These are phyloP conservation scores for Beris morrisii DNA, from an alignment of 2,888 invertebrate species.

Conservation along the genomic window DNA sequence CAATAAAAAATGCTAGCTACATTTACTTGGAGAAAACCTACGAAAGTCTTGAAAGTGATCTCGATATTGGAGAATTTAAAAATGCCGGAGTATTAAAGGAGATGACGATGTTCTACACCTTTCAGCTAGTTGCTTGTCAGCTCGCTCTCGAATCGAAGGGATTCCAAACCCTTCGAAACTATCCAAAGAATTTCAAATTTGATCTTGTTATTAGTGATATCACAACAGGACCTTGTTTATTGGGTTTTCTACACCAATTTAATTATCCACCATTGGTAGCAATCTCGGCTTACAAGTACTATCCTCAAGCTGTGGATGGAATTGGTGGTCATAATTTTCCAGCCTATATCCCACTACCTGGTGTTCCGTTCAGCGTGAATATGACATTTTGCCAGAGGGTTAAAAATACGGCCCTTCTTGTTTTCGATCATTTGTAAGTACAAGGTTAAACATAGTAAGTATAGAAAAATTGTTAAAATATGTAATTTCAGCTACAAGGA, in stretches of 20 bases:
- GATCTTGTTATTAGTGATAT: conserved; percentile 44
- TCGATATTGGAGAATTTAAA: background rate
- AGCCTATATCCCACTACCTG: conserved; percentile 39
- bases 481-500: conserved; percentile 40
- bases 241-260: conserved; percentile 43
- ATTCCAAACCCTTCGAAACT: conserved; percentile 29
- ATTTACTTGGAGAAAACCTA: conserved; percentile 34
- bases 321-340: conserved; percentile 40
- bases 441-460: background rate
- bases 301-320: conserved; percentile 34
- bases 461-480: background rate
- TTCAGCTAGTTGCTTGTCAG: background rate
- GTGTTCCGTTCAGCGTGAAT: conserved; percentile 24
- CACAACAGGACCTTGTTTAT: conserved; percentile 40
- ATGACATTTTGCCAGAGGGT: conserved; percentile 41
- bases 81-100: background rate
- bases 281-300: conserved; percentile 37
- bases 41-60: background rate
- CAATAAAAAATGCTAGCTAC: conserved; percentile 33
- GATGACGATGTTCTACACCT: background rate
- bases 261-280: conserved; percentile 43
- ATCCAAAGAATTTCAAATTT: conserved; percentile 41
- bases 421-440: conserved; percentile 35
- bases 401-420: conserved; percentile 33
- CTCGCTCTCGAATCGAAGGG: conserved; percentile 18